These are phyloP conservation scores for Drosophila flavopinicola DNA, from an alignment of 2,888 invertebrate genomes.

Conservation along the genomic window DNA sequence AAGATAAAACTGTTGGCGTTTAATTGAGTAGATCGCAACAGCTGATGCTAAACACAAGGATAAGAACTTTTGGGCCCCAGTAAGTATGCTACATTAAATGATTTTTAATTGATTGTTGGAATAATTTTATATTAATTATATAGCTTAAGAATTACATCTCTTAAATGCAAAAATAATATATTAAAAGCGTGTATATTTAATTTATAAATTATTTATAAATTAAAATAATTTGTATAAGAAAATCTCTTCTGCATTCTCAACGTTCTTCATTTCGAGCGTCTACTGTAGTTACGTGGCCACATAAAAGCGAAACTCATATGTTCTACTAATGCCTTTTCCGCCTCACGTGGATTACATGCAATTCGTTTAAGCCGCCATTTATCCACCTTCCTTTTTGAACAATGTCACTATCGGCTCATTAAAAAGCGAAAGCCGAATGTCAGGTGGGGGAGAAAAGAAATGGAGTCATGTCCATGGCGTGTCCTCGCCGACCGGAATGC, in stretches of 20 bases:
- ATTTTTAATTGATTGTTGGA: not conserved
- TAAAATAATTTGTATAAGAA: not conserved
- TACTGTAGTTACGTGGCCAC: slow-evolving; percentile 1
- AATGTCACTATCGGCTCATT: slow-evolving; percentile 41
- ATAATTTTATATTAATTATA: no score
- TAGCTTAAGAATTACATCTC: no score
- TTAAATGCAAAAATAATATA: no score
- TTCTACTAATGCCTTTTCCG: not conserved
- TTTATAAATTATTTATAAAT: not conserved
- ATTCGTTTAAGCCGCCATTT: slow-evolving; percentile 14
- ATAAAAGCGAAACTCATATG: not conserved
- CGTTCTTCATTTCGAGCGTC: no score
- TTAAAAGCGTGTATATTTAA: not conserved
- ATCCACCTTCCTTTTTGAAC: slow-evolving; percentile 14
- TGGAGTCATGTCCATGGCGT: slow-evolving; percentile 40
- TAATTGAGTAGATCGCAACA: slow-evolving; percentile 3
- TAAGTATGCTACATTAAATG: slow-evolving; percentile 6
- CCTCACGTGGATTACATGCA: slow-evolving; percentile 10
- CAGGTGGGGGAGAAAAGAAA: slow-evolving; percentile 34
- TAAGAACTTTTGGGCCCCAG: not conserved
- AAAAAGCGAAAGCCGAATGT: slow-evolving; percentile 60
- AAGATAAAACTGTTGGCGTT: slow-evolving; percentile 18
- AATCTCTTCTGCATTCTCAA: not conserved
- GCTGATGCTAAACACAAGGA: not conserved
- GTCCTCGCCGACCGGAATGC: slow-evolving; percentile 66